Percentiles rank a stretch among this genome's conserved stretches.
These are phyloP conservation scores for Pipistrellus pygmaeus DNA, from an alignment of 2,797 vertebrate genomes.

Conservation along the genomic window DNA sequence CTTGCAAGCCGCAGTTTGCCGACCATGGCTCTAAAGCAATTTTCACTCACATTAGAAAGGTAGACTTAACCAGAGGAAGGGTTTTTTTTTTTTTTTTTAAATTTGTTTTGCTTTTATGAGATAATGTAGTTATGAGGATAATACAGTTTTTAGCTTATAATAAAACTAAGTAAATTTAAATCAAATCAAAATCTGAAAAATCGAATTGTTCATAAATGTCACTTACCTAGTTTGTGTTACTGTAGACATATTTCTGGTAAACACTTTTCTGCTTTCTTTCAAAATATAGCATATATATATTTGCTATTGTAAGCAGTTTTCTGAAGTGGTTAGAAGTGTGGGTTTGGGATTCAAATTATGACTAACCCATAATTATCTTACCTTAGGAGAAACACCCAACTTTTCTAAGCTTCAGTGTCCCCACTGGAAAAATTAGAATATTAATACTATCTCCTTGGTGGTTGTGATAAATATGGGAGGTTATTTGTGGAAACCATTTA, in stretches of 20 bases:
- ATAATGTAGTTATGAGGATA: background rate
- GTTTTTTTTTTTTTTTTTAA: background rate
- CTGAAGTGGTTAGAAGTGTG: background rate
- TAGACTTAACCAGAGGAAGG: background rate
- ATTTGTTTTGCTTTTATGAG: background rate
- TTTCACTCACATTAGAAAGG: background rate
- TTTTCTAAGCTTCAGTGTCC: background rate
- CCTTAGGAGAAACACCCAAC: background rate
- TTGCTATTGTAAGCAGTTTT: background rate
- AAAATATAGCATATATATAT: background rate
- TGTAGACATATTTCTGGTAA: background rate
- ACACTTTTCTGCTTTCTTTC: background rate
- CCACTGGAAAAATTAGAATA: conserved; percentile 2
- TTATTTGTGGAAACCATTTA: conserved; percentile 7
- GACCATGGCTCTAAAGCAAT: background rate
- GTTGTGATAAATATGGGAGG: background rate
- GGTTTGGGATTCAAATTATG: conserved; percentile 26
- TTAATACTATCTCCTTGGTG: background rate
- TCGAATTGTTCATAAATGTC: background rate
- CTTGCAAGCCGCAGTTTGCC: too few species aligned
- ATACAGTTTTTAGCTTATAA: background rate
- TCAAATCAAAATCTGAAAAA: conserved; percentile 35
- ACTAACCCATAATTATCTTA: background rate
- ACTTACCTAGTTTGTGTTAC: background rate
- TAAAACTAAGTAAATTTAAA: conserved; percentile 5